Evolutionary conservation across 2,113 vertebrate genomes (phyloP).

Genomic region (Alectura lathami): DNA sequence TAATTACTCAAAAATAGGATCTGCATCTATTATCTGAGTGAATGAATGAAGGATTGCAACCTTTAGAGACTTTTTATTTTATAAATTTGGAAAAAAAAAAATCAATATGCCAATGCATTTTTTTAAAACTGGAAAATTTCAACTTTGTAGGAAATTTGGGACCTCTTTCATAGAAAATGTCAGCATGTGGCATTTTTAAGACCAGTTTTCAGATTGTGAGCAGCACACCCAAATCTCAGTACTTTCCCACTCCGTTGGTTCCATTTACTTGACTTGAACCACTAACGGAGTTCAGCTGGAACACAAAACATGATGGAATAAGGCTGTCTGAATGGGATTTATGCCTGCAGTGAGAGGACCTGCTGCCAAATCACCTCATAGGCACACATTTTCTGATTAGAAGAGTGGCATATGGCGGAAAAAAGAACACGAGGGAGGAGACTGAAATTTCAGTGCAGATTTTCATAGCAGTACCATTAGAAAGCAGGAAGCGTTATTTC

Average conservation of each 20-base stretch:
- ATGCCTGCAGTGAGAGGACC: neutral
- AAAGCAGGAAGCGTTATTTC: neutral
- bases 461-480: neutral
- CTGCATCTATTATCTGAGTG: constrained; percentile 18
- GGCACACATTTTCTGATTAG: neutral
- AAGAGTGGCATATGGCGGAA: neutral
- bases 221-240: neutral
- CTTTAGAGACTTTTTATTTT: constrained; percentile 1
- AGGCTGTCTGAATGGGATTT: neutral
- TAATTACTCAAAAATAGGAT: constrained; percentile 69
- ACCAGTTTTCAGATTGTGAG: neutral
- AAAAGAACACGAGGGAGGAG: neutral
- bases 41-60: constrained; percentile 34
- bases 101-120: fast-evolving
- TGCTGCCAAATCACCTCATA: neutral
- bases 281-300: neutral
- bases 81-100: neutral
- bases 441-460: neutral
- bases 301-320: fast-evolving
- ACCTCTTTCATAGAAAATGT: neutral
- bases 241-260: neutral
- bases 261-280: neutral
- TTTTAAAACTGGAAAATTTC: neutral
- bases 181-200: neutral
- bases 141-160: neutral